These are phyloP conservation scores for Pachyrhynchus sulphureomaculatus DNA, from an alignment of 1,140 invertebrate genomes.

Conservation along the genomic window DNA sequence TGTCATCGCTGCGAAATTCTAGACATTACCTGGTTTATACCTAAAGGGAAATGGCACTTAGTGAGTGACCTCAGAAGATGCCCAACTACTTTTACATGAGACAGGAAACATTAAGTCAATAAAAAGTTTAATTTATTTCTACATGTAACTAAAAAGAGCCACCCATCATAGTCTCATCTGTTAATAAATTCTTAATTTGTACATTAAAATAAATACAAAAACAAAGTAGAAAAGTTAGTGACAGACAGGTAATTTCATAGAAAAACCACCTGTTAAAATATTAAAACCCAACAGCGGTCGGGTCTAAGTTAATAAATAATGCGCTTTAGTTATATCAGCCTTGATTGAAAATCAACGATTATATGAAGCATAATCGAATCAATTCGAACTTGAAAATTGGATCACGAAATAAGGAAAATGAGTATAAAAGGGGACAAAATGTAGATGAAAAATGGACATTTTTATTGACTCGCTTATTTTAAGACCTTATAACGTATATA, in stretches of 20 bases:
- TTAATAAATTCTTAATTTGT: slow-evolving; percentile 11
- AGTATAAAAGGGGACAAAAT: background rate
- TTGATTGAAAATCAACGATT: slow-evolving; percentile 38
- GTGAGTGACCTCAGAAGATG: too few relatives aligned
- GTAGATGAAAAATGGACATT: too few relatives aligned
- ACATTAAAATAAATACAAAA: background rate
- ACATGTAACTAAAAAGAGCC: too few relatives aligned
- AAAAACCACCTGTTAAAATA: slow-evolving; percentile 23
- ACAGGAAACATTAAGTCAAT: too few relatives aligned
- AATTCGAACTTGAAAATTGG: slow-evolving; percentile 35
- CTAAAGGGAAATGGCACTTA: too few relatives aligned
- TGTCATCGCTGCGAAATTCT: too few relatives aligned
- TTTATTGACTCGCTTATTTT: too few relatives aligned
- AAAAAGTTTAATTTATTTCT: too few relatives aligned
- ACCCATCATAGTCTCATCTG: background rate
- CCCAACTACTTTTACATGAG: too few relatives aligned
- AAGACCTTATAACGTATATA: too few relatives aligned
- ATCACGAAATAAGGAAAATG: slow-evolving; percentile 27
- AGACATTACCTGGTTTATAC: too few relatives aligned
- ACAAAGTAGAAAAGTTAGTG: slow-evolving; percentile 15
- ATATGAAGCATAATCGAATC: slow-evolving; percentile 32
- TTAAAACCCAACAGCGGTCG: slow-evolving; percentile 12
- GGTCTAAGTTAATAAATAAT: slow-evolving; percentile 20
- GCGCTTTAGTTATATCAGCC: slow-evolving; percentile 21
- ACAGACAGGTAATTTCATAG: slow-evolving; percentile 23